Percentiles rank a stretch among this genome's conserved stretches.
Conservation (phyloP, 1,140 invertebrate genomes). For the Lutraria rhynchaena region DNA sequence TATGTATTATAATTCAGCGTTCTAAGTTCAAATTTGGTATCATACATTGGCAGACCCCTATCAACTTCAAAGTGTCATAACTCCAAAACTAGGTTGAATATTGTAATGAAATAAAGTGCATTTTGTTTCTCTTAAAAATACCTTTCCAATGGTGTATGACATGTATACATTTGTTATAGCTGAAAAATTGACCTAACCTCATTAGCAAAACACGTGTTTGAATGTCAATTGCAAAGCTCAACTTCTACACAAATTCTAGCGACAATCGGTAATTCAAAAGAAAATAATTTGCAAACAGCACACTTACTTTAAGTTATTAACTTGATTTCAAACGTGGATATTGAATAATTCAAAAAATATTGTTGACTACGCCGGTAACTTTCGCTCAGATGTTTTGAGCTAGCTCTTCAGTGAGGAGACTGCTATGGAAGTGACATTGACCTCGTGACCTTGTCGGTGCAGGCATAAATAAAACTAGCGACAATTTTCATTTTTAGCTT, state of each 20-base stretch:
- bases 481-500: too few relatives aligned
- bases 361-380: not conserved
- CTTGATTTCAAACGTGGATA: not conserved
- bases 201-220: constrained; percentile 22
- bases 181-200: too few relatives aligned
- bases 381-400: not conserved
- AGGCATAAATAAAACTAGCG: constrained; percentile 36
- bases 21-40: too few relatives aligned
- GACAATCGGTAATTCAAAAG: not conserved
- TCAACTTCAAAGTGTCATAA: too few relatives aligned
- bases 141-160: too few relatives aligned
- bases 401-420: constrained; percentile 38
- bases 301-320: constrained; percentile 1
- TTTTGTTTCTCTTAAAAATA: too few relatives aligned
- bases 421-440: constrained; percentile 31
- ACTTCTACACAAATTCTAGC: not conserved
- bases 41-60: too few relatives aligned
- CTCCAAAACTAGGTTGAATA: too few relatives aligned
- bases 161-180: too few relatives aligned
- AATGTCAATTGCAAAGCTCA: constrained; percentile 18
- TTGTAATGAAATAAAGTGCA: too few relatives aligned
- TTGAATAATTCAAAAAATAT: not conserved
- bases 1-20: too few relatives aligned
- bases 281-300: not conserved
- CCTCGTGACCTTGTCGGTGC: constrained; percentile 36